Base-by-base conservation (phyloP, 2,797 vertebrate species). In the Peromyscus nudipes region DNA sequence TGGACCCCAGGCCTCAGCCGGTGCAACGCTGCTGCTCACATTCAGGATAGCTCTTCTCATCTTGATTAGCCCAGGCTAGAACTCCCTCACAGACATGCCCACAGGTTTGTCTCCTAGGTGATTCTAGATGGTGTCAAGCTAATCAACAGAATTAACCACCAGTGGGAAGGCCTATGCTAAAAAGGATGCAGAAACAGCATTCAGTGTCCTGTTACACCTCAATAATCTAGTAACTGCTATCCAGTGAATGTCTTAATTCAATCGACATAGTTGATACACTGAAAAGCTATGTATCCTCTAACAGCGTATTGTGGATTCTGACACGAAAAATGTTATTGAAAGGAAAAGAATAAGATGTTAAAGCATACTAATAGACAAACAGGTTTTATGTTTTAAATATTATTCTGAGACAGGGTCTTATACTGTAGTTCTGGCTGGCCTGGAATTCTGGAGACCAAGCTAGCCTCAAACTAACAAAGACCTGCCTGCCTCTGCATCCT, bases 291-390 rank as follows among this genome's bases (percentile, higher is more conserved):
- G 84, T 57, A 55, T 77, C 37, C 37, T 1, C 27, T 88, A 62
- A 85, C 83, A 89, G n/a, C 81, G n/a, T 29, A 17, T 76, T 85
- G 27, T 80, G 67, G 49, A 23, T 89, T 75, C 46, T 71, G 60
- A 82, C 52, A 71, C 85, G 88, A 81, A 93, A 95, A 69, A 75
- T 31, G 43, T 71, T 85, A 91, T 21, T 88, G 27, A 86, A 94
- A 97, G 55, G 75, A n/a, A 92, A 80, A 86, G 21, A 85, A 76
- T 46, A 94, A 31, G 31, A 37, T 80, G 84, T 84, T 93, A 65
- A 92, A 65, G 3, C 67, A 34, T 64, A 86, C 65, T 81, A 64
- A 79, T 29, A 92, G 31, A 65, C 87, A 87, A 95, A 81, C n/a
- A 4, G 82, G 34, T 34, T 37, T 96, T 96, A 57, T 37, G 79